These are phyloP conservation scores for Drosophila varians DNA, from an alignment of 1,140 invertebrate species.

Conservation along the genomic window DNA sequence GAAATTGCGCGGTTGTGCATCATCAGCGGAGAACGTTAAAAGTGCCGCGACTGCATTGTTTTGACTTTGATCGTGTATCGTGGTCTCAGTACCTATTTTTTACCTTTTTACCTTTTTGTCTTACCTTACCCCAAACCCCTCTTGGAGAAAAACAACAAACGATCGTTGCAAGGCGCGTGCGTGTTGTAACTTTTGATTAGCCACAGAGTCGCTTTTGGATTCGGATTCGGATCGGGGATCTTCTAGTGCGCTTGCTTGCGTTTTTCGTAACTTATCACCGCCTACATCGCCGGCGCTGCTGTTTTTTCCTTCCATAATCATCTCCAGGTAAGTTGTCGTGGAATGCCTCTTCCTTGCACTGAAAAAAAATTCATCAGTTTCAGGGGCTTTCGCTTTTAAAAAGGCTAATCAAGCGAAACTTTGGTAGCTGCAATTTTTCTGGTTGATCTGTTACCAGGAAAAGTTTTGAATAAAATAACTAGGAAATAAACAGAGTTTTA, in stretches of 20 bases:
- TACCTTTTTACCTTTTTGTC: neutral
- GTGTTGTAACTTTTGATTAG: conserved; percentile 80
- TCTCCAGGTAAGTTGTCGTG: conserved; percentile 55
- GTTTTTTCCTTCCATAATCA: conserved; percentile 11
- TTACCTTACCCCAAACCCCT: neutral
- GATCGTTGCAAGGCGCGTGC: conserved; percentile 55
- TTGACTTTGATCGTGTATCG: conserved; percentile 68
- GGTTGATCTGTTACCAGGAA: neutral
- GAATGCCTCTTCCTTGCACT: conserved; percentile 29
- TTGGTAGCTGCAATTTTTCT: neutral
- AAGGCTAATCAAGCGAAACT: neutral
- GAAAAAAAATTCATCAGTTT: neutral
- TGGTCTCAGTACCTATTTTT: conserved; percentile 7
- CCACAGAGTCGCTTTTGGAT: conserved; percentile 19
- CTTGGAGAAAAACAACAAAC: neutral
- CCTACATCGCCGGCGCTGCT: conserved; percentile 46
- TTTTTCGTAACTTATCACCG: conserved; percentile 70
- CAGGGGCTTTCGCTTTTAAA: too few species aligned
- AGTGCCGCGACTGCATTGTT: conserved; percentile 71
- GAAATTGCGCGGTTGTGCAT: conserved; percentile 36
- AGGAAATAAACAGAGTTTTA: neutral
- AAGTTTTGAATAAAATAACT: neutral
- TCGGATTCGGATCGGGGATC: conserved; percentile 44
- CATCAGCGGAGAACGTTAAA: conserved; percentile 53
- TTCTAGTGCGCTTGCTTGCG: conserved; percentile 44